Base-by-base conservation (phyloP, 2,797 vertebrate species). In the Hypotaenidia okinawae region DNA sequence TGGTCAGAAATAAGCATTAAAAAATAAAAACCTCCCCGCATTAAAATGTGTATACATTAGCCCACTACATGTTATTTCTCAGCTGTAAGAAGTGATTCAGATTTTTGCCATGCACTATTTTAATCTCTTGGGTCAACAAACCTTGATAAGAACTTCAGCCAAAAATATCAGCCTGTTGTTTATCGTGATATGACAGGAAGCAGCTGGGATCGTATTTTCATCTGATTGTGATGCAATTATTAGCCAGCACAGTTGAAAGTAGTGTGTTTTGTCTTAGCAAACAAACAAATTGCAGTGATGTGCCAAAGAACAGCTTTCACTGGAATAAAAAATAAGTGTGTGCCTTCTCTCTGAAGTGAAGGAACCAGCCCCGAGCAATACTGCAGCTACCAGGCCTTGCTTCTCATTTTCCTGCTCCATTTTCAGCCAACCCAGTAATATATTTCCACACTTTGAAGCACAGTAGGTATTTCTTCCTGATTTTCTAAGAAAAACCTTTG, bases 181-280 rank as follows among this genome's bases (percentile, higher is more conserved):
- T 84, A 61, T 84, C 88, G 35, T 30, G n/a, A 35, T 16, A 32
- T 3, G 5, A 82, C 90, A 96, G 95, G 89, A 96, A 96, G 59
- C 95, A 95, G 94, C 94, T 95, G 96, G 91, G 93, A 73, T 74
- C 37, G 75, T 89, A 69, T 86, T 93, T 95, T 91, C 93, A 86
- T 96, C 93, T 51, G 78, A 54, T 19, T 86, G 81, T 95, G 84
- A 82, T 96, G 86, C 91, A 86, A 28, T 89, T 94, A 45, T 58
- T 83, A 82, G 78, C 10, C 63, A 94, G 87, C 89, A 21, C 69
- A 67, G 68, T 79, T 74, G 81, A 87, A 74, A 96, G 85, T 11
- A 66, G 57, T 8, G 1, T 11, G 25, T 58, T 85, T 73, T 79
- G 61, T 64, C 94, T 77, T 63, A 74, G 72, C 45, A 67, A 77